A percentile compares a stretch with the other conserved stretches of the same genome.
These are phyloP conservation scores for Geothlypis trichas DNA, from an alignment of 2,113 vertebrate species.

Conservation along the genomic window DNA sequence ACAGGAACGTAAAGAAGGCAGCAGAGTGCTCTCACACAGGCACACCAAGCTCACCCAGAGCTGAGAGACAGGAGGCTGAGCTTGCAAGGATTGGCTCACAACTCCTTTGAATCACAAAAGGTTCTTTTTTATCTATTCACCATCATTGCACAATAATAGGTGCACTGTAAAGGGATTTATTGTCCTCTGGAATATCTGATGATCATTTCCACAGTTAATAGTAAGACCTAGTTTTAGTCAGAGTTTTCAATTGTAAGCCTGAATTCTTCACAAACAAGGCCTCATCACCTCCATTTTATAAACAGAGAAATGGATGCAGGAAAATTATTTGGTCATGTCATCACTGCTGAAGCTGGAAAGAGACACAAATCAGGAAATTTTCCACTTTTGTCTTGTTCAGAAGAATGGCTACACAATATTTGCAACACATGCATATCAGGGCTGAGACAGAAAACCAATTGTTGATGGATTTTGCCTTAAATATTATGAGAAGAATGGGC, in stretches of 20 bases:
- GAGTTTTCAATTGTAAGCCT: background rate
- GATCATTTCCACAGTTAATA: background rate
- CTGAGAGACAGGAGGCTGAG: background rate
- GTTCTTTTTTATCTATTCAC: background rate
- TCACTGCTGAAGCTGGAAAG: background rate
- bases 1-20: background rate
- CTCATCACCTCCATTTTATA: background rate
- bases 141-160: background rate
- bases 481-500: background rate
- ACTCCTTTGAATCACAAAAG: background rate
- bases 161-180: background rate
- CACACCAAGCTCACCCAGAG: background rate
- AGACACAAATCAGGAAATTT: background rate
- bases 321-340: background rate
- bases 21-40: background rate
- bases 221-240: background rate
- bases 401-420: background rate
- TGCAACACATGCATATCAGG: background rate
- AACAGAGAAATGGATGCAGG: constrained; percentile 28
- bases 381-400: background rate
- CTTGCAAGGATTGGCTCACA: background rate
- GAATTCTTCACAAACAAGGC: background rate
- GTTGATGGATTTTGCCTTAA: background rate
- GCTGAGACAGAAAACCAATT: background rate
- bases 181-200: background rate